Base-by-base conservation (phyloP, 2,113 vertebrate species). In the Todiramphus chloris region DNA sequence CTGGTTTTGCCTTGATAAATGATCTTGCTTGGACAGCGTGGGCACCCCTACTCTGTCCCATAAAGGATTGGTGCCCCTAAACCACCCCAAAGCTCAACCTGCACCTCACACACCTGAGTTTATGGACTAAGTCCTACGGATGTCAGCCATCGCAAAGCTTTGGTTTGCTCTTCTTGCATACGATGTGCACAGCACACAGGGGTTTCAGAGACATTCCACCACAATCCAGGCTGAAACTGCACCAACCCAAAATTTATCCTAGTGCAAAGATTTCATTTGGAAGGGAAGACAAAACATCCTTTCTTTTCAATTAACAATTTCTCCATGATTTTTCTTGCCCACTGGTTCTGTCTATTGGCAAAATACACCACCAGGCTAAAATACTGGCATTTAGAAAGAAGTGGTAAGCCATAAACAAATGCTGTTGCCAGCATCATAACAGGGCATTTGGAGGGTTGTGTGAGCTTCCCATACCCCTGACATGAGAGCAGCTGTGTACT, bases 31-130 rank as follows among this genome's bases (percentile, higher is more conserved):
- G 37, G 58, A 21, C 25, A 87, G 50, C 2, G 0, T 10, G 8
- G 4, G 0, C 41, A 4, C 8, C 27, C 7, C 1, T 3, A 4
- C 24, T 50, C 33, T 1, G 3, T 35, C 15, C 37, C 46, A 25
- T 25, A 37, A 13, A 30, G 18, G 19, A 60, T 5, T 51, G 50
- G 24, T 51, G 60, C 43, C 28, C 83, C 77, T 35, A 72, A 88
- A 25, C 3, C 21, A 33, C 13, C 21, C 12, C 23, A 31, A 83
- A 90, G 20, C 20, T 87, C 46, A 15, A 33, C 17, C 13, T 72
- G 12, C 11, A 33, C 46, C 64, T 81, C 48, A 46, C 46, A 51
- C 0, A 0, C 16, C 20, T 51, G 51, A 44, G 30, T 72, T 46
- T 88, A 58, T 46, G 43, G 25, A 63, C 48, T 37, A 56, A 39